Base-by-base conservation (phyloP, 1,140 invertebrate genomes). In the Drosophila equinoxialis region DNA sequence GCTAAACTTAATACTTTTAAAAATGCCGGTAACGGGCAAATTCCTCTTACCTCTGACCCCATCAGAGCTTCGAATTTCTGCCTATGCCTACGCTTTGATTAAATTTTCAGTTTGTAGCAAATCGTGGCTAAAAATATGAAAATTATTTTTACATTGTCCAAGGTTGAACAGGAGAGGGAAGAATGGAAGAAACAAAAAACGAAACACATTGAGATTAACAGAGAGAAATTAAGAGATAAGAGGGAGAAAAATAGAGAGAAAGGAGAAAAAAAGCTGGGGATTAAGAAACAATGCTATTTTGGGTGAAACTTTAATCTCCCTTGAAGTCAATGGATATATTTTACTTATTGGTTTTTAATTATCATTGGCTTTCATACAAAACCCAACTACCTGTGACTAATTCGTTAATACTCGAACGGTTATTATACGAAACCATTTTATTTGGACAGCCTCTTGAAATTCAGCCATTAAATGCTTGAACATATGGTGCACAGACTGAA, bases 331-430 rank as follows among this genome's bases (percentile, higher is more conserved):
- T 41, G 13, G 23, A 33, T 51, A 39, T 42, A 58, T 58, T 71
- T 61, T 66, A 41, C 45, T 51, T 78, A 86, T 86, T 62, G 79
- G 76, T 83, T 87, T 86, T 87, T 79, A 86, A 89, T 87, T 86
- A 87, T 75, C 76, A 77, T 67, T 65, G 48, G 77, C 72, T 73
- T 30, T 51, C 68, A 79, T 69, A 41, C 59, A 65, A 68, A 42
- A 59, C 65, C 20, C 68, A 76, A 17, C 58, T 62, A 62, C 54
- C 65, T 76, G 82, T 76, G 59, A 74, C 70, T 78, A 85, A 85
- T 81, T 64, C 54, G 67, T 42, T 65, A 80, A 80, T 80, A 55
- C 71, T 14, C 23, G 64, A 67, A 66, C 26, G 60, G 51, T 39
- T 64, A 67, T 63, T 64, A 55, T 65, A 54, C 55, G 48, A 42